Percentiles rank a stretch among this genome's conserved stretches.
phyloP scores from a whole-genome alignment of 2,888 invertebrate genomes.

The Acrobasis suavella region DNA sequence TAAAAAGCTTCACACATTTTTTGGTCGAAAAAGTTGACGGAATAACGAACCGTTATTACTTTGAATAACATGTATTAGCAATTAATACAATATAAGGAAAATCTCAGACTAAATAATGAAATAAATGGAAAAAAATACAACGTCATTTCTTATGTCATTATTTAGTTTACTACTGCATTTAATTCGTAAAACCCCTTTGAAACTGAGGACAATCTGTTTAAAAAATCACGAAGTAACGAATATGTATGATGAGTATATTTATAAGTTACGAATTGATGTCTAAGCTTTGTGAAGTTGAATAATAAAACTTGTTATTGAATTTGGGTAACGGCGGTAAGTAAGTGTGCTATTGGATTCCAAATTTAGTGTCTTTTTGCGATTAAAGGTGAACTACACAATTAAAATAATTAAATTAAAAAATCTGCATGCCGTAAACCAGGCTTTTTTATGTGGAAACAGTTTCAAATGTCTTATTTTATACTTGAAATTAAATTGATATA shows the following conservation, averaged over 20 bases:
- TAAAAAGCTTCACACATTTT: no score
- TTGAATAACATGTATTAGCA: no score
- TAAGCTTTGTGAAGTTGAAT: neutral
- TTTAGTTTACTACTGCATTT: no score
- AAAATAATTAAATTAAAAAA: neutral
- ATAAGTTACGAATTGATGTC: neutral
- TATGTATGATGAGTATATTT: neutral
- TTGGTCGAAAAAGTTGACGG: neutral
- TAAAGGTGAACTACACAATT: neutral
- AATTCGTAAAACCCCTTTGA: no score
- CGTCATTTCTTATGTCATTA: no score
- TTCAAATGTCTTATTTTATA: neutral
- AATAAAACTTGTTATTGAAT: constrained; percentile 1
- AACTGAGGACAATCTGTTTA: no score
- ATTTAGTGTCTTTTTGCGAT: neutral
- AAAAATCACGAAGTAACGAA: constrained; percentile 10
- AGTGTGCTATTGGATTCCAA: neutral
- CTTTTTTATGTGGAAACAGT: neutral
- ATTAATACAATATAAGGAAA: no score
- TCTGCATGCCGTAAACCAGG: neutral
- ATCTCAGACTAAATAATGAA: no score
- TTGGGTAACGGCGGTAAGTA: neutral
- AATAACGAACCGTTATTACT: neutral
- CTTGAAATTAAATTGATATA: neutral
- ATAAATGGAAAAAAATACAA: no score